phyloP scores from a whole-genome alignment of 2,797 vertebrate genomes.

The Gila robusta region DNA sequence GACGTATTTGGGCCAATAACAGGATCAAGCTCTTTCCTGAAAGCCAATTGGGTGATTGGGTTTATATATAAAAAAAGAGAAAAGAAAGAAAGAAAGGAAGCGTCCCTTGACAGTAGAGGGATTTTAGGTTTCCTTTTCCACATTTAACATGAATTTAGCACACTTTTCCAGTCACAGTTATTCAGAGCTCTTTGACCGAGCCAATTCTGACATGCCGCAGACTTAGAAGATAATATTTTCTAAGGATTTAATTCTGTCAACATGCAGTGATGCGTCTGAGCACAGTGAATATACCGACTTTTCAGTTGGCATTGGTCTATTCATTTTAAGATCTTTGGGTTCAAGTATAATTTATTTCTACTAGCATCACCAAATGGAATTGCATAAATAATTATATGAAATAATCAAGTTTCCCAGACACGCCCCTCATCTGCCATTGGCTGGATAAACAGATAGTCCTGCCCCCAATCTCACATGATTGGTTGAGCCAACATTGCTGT shows the following conservation, averaged over 20 bases:
- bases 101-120: conserved; percentile 31
- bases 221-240: conserved; percentile 29
- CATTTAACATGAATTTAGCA: conserved; percentile 38
- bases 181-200: conserved; percentile 17
- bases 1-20: conserved; percentile 43
- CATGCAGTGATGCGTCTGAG: conserved; percentile 5
- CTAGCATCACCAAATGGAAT: neutral
- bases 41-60: conserved; percentile 43
- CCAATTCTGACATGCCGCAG: neutral
- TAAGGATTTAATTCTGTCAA: conserved; percentile 20
- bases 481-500: neutral
- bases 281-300: neutral
- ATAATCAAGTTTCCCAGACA: neutral
- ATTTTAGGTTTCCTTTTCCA: conserved; percentile 44
- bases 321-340: neutral
- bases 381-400: neutral
- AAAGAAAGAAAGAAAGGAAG: neutral
- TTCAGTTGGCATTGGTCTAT: neutral
- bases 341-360: neutral
- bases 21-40: conserved; percentile 27
- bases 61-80: conserved; percentile 9
- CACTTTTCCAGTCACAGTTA: conserved; percentile 34
- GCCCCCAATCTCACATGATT: neutral
- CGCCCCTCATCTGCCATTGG: neutral
- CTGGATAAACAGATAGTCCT: neutral